phyloP scores from a whole-genome alignment of 2,113 vertebrate genomes.

The Gambusia holbrooki region DNA sequence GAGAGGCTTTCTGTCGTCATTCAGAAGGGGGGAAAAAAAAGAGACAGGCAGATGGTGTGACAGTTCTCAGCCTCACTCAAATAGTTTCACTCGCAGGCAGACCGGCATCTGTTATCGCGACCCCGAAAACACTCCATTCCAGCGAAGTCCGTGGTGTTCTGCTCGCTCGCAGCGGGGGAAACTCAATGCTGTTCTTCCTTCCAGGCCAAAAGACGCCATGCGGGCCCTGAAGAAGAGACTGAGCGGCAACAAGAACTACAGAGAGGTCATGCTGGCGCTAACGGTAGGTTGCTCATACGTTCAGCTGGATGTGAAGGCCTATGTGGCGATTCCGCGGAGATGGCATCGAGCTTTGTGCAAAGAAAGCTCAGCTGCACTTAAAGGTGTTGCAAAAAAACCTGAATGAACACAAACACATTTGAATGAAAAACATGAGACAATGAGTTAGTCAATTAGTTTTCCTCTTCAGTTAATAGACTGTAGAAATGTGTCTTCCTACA shows the following conservation, averaged over 20 bases:
- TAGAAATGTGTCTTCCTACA: neutral
- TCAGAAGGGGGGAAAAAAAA: constrained; percentile 15
- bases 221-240: constrained; percentile 95
- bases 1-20: constrained; percentile 26
- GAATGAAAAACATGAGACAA: neutral
- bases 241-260: constrained; percentile 94
- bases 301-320: neutral
- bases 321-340: neutral
- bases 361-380: neutral
- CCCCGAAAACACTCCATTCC: constrained; percentile 30
- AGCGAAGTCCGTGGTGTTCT: constrained; percentile 27
- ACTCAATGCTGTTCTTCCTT: constrained; percentile 43
- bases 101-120: constrained; percentile 49
- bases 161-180: constrained; percentile 19
- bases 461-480: neutral
- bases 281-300: constrained; percentile 83
- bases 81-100: constrained; percentile 34
- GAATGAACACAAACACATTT: neutral
- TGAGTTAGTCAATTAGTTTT: neutral
- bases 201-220: constrained; percentile 96
- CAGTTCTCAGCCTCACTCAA: constrained; percentile 38
- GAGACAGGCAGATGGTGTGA: constrained; percentile 52
- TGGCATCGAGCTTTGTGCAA: neutral
- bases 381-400: neutral
- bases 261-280: constrained; percentile 96